Percentiles rank a stretch among this genome's conserved stretches.
phyloP scores from a whole-genome alignment of 2,888 invertebrate genomes.

The Deilephila elpenor region DNA sequence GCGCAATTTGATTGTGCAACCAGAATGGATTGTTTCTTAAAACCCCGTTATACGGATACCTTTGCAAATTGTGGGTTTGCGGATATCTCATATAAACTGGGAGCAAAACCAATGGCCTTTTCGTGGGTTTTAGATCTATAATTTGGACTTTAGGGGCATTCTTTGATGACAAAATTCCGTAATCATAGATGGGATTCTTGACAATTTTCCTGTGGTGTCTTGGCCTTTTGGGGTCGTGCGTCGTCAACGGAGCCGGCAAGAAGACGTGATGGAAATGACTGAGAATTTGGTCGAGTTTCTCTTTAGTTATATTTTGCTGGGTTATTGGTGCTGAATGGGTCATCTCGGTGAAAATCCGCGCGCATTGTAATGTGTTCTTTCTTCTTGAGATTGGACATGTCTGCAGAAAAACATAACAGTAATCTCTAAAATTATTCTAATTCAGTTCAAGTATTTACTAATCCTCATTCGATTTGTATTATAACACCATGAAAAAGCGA shows the following conservation, averaged over 20 bases:
- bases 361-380: slow-evolving; percentile 57
- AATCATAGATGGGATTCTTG: slow-evolving; percentile 54
- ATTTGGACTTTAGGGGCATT: slow-evolving; percentile 57
- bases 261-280: slow-evolving; percentile 57
- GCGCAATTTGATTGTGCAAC: slow-evolving; percentile 41
- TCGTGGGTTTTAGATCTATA: slow-evolving; percentile 57
- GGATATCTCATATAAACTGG: slow-evolving; percentile 64
- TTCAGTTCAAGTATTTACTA: too few relatives aligned
- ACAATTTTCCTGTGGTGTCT: slow-evolving; percentile 35
- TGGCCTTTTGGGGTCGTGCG: slow-evolving; percentile 2
- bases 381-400: slow-evolving; percentile 67
- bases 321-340: slow-evolving; percentile 47
- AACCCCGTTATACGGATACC: slow-evolving; percentile 46
- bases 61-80: slow-evolving; percentile 38
- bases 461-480: too few relatives aligned
- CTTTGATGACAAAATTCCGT: slow-evolving; percentile 55
- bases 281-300: slow-evolving; percentile 47
- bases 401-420: slow-evolving; percentile 52
- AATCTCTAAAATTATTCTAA: not conserved
- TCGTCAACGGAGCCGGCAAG: slow-evolving; percentile 39
- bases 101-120: slow-evolving; percentile 53
- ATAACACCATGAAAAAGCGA: too few relatives aligned
- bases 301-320: slow-evolving; percentile 43
- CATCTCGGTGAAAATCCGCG: slow-evolving; percentile 57
- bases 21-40: slow-evolving; percentile 44